Conservation (phyloP, 2,797 vertebrate species). For the Notoglanidium macrostoma region DNA sequence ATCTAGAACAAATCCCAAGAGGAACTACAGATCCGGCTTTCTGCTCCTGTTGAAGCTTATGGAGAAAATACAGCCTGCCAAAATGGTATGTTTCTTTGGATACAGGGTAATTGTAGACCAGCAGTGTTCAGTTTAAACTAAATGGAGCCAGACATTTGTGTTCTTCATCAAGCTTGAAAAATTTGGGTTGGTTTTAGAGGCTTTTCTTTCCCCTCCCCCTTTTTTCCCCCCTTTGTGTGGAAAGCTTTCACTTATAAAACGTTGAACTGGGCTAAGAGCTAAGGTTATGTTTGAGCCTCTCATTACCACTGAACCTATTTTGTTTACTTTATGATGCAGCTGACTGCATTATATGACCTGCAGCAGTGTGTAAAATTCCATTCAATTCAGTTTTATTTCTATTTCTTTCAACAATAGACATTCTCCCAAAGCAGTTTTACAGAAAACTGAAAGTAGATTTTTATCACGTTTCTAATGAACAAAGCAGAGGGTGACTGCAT, state of each 20-base stretch:
- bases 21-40: constrained; percentile 65
- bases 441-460: neutral
- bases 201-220: too few relatives aligned
- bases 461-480: neutral
- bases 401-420: neutral
- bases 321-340: neutral
- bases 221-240: neutral
- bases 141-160: constrained; percentile 32
- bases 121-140: constrained; percentile 48
- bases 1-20: constrained; percentile 63
- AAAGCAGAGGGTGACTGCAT: neutral
- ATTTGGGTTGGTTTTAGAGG: neutral
- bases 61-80: constrained; percentile 30
- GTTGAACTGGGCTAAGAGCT: neutral
- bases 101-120: constrained; percentile 47
- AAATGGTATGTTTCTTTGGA: constrained; percentile 51
- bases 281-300: neutral
- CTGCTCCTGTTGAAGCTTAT: constrained; percentile 53
- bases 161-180: constrained; percentile 26
- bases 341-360: neutral
- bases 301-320: neutral
- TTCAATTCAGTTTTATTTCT: neutral
- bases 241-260: neutral
- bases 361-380: neutral
- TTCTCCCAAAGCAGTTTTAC: neutral